Conservation (phyloP, 2,797 vertebrate species). For the Karalla daura region DNA sequence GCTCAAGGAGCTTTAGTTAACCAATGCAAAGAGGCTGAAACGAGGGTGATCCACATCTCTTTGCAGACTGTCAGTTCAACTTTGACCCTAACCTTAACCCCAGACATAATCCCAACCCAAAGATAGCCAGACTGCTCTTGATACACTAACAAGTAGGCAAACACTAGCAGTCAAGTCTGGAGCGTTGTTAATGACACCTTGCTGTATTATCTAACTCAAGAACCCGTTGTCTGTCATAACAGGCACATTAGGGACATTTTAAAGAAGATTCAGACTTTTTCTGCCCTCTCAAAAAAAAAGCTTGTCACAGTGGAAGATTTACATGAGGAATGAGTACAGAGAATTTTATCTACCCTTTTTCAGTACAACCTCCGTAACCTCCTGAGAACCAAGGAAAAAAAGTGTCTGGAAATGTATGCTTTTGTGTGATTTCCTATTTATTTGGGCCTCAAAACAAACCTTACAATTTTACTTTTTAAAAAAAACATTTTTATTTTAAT, state of each 20-base stretch:
- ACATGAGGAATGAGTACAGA: too few species aligned
- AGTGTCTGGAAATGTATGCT: too few species aligned
- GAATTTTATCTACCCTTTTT: too few species aligned
- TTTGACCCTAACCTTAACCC: neutral
- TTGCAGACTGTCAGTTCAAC: neutral
- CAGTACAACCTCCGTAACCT: too few species aligned
- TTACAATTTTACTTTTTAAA: too few species aligned
- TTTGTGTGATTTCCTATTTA: too few species aligned
- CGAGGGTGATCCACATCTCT: neutral
- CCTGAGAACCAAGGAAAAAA: too few species aligned
- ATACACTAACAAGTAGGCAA: neutral
- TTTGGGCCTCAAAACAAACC: too few species aligned
- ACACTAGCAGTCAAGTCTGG: neutral
- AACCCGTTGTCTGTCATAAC: neutral
- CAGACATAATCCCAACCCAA: conserved; percentile 12
- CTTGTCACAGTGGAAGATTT: too few species aligned
- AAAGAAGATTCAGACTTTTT: too few species aligned
- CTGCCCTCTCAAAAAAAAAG: too few species aligned
- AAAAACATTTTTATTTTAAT: too few species aligned
- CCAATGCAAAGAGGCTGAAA: neutral
- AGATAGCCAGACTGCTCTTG: neutral
- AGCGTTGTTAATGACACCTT: neutral
- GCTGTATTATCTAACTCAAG: neutral
- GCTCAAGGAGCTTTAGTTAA: neutral
- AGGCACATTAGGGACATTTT: neutral